phyloP scores from a whole-genome alignment of 2,113 vertebrate species.

The Cynopterus brachyotis region DNA sequence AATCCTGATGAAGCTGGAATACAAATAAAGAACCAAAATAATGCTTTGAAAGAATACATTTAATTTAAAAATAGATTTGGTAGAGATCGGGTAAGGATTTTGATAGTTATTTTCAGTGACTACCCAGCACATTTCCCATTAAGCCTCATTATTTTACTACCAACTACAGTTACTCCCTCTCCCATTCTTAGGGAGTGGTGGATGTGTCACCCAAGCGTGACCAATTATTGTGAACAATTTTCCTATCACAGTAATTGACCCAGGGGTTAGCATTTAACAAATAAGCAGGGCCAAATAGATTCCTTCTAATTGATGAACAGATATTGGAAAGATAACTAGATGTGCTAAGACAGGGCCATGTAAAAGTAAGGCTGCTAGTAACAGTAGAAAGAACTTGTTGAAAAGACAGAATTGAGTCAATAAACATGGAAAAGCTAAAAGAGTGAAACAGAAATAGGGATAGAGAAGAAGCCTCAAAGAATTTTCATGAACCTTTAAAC shows the following conservation, averaged over 20 bases:
- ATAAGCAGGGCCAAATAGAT: background rate
- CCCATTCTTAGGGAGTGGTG: background rate
- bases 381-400: background rate
- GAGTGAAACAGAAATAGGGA: background rate
- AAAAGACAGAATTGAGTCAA: background rate
- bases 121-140: background rate
- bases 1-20: background rate
- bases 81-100: background rate
- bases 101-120: background rate
- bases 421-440: background rate
- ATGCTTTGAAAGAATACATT: background rate
- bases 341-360: background rate
- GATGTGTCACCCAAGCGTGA: background rate
- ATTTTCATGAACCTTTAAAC: background rate
- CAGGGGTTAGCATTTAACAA: background rate
- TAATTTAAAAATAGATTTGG: background rate
- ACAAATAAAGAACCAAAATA: background rate
- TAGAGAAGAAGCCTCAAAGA: background rate
- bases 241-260: background rate
- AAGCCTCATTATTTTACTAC: background rate
- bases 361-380: background rate
- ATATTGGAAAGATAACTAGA: background rate
- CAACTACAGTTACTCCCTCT: background rate
- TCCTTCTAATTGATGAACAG: background rate
- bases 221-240: background rate